Conservation (phyloP, 2,113 vertebrate genomes). For the Thunnus maccoyii region DNA sequence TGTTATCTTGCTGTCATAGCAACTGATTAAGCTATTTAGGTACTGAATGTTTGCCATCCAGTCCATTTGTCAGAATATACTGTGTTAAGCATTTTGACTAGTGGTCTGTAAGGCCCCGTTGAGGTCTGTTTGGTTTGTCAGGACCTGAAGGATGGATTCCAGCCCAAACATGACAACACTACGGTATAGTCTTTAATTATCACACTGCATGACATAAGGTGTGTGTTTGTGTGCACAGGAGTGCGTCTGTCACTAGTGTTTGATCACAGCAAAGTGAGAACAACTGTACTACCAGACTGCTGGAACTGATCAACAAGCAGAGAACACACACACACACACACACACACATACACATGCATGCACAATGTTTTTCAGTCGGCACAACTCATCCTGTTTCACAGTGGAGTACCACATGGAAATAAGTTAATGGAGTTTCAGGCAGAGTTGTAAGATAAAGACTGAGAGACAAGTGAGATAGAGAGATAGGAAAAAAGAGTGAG, state of each 20-base stretch:
- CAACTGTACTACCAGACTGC: slow-evolving; percentile 72
- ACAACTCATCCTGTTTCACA: slow-evolving; percentile 3
- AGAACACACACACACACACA: slow-evolving; percentile 12
- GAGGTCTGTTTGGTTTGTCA: background rate
- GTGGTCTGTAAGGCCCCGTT: background rate
- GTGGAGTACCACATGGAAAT: background rate
- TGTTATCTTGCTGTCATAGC: background rate
- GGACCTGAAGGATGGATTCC: background rate
- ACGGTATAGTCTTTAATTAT: slow-evolving; percentile 20
- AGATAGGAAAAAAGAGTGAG: background rate
- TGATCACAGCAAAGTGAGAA: slow-evolving; percentile 78
- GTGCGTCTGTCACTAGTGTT: slow-evolving; percentile 59
- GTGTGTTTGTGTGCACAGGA: slow-evolving; percentile 30
- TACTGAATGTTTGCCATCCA: background rate
- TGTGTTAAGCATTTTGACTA: background rate
- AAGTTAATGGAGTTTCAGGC: background rate
- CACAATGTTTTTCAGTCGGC: background rate
- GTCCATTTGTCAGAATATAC: background rate
- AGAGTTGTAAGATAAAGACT: slow-evolving; percentile 6
- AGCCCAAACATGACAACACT: slow-evolving; percentile 7
- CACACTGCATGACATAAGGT: background rate
- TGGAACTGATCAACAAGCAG: slow-evolving; percentile 27
- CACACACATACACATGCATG: background rate
- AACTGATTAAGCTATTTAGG: background rate
- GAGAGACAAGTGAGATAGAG: background rate